Conservation (phyloP, 2,113 vertebrate genomes). For the Laticauda laticaudata region DNA sequence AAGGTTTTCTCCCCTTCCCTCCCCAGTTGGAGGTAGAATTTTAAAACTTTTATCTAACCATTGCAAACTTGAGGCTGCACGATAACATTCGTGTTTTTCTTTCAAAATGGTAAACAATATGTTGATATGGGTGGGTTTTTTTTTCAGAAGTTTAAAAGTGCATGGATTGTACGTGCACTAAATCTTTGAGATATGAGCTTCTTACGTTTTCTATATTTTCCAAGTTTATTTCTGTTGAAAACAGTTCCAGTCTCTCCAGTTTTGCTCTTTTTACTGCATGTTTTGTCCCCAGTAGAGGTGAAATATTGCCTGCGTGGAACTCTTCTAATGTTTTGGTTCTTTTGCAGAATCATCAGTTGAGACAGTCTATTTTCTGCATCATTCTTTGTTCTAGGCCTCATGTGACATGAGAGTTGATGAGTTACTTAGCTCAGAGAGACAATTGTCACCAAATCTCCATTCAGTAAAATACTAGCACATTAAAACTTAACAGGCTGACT, state of each 20-base stretch:
- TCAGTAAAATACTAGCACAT: not conserved
- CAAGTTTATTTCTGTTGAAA: not conserved
- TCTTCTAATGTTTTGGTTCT: not conserved
- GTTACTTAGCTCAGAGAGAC: not conserved
- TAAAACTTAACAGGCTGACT: not conserved
- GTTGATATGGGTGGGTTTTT: not conserved
- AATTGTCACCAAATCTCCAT: not conserved
- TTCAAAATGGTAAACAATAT: not conserved
- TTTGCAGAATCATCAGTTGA: not conserved
- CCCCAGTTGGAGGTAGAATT: not conserved
- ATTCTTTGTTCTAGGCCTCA: not conserved
- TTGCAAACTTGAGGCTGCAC: not conserved
- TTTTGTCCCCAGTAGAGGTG: not conserved
- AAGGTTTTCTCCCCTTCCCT: not conserved
- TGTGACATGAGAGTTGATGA: not conserved
- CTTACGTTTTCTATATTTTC: not conserved
- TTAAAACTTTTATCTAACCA: not conserved
- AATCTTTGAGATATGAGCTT: not conserved
- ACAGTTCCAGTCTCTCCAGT: not conserved
- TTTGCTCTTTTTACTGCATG: not conserved
- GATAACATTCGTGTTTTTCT: not conserved
- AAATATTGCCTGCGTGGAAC: not conserved
- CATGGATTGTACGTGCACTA: not conserved
- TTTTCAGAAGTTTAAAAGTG: not conserved
- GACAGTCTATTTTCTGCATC: no score